Conservation (phyloP, 2,888 invertebrate genomes). For the Helleia helle region DNA sequence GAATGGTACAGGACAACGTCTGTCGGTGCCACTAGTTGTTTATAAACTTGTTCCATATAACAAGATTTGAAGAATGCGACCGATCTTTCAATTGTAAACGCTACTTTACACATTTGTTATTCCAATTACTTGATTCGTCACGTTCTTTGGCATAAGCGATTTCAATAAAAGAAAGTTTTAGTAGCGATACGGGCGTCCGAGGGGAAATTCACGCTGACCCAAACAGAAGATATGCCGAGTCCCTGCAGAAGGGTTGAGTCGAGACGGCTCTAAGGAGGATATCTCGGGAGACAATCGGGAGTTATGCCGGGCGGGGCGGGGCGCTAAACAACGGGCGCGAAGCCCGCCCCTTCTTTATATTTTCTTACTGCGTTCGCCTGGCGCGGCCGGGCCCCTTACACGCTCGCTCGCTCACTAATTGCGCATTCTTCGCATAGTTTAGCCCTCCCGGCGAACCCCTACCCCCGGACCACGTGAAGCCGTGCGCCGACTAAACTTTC, state of each 20-base stretch:
- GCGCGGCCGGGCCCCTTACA: conserved; percentile 76
- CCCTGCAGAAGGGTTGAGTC: conserved; percentile 65
- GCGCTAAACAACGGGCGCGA: conserved; percentile 72
- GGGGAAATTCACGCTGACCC: conserved; percentile 70
- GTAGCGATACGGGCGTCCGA: conserved; percentile 45
- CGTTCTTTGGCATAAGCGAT: conserved; percentile 14
- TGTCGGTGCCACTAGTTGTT: too few relatives aligned
- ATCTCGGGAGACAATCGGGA: conserved; percentile 72
- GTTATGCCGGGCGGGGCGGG: conserved; percentile 71
- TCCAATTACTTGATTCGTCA: background rate
- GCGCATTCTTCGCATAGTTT: conserved; percentile 98
- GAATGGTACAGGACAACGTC: too few relatives aligned
- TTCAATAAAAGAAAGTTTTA: conserved; percentile 45
- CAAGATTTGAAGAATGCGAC: too few relatives aligned
- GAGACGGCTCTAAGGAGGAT: conserved; percentile 68
- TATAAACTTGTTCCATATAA: too few relatives aligned
- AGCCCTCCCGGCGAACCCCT: conserved; percentile 79
- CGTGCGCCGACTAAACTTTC: conserved; percentile 73
- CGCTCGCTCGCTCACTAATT: conserved; percentile 91
- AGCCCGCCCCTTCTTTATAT: conserved; percentile 80
- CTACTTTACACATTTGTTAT: background rate
- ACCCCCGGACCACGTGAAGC: conserved; percentile 72
- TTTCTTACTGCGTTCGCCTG: conserved; percentile 77
- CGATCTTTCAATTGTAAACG: background rate
- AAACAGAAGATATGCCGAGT: conserved; percentile 66